These are phyloP conservation scores for Caracal caracal DNA, from an alignment of 2,113 vertebrate species.

Conservation along the genomic window DNA sequence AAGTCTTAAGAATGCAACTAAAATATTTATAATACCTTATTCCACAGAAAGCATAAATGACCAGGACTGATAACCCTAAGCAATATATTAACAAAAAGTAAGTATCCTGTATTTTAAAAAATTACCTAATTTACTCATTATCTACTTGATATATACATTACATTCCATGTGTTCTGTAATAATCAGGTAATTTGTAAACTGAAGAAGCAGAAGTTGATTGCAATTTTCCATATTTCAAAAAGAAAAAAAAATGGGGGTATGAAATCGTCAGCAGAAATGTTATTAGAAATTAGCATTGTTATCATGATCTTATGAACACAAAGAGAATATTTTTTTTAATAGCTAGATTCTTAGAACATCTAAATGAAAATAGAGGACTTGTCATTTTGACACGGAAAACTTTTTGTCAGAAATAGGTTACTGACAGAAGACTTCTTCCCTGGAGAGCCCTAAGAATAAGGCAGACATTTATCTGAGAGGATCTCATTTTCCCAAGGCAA, in stretches of 20 bases:
- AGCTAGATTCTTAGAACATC: not conserved
- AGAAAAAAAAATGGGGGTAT: not conserved
- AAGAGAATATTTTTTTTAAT: not conserved
- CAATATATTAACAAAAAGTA: not conserved
- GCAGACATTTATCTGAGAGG: not conserved
- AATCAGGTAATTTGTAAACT: not conserved
- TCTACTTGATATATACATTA: not conserved
- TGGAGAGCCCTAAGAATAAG: not conserved
- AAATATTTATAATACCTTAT: not conserved
- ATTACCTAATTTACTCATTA: not conserved
- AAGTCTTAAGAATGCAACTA: not conserved
- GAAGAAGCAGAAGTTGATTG: not conserved
- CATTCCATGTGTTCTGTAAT: not conserved
- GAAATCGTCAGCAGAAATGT: not conserved
- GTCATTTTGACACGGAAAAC: not conserved
- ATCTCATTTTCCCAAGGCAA: conserved; percentile 29
- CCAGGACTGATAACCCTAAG: not conserved
- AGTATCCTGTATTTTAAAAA: not conserved
- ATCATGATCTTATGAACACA: not conserved
- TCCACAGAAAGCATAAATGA: not conserved
- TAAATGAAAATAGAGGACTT: not conserved
- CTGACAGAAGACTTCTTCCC: not conserved
- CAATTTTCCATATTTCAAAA: not conserved
- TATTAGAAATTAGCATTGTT: not conserved
- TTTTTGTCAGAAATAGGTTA: conserved; percentile 24